Evolutionary conservation across 1,140 invertebrate genomes (phyloP).

Genomic region (Popillia japonica): DNA sequence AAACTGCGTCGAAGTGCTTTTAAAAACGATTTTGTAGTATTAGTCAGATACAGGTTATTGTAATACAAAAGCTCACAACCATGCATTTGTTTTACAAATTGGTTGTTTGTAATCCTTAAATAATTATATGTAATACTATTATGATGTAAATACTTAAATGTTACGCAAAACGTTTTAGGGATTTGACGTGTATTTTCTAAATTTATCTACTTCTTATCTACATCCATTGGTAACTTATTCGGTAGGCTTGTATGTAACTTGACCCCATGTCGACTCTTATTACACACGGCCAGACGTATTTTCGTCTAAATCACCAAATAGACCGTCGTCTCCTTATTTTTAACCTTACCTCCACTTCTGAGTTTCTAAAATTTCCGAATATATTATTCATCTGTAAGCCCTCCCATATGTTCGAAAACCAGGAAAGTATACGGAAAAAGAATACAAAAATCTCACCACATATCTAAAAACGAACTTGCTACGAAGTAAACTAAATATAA

Average conservation of each 20-base stretch:
- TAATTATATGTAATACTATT: too few relatives aligned
- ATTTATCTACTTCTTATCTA: too few relatives aligned
- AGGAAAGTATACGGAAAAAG: background rate
- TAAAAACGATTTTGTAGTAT: too few relatives aligned
- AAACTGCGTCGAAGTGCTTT: too few relatives aligned
- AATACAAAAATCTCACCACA: background rate
- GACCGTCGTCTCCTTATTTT: background rate
- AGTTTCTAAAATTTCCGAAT: constrained; percentile 11
- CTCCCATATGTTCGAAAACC: constrained; percentile 7
- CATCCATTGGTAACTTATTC: background rate
- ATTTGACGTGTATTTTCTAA: too few relatives aligned
- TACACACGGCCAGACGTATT: background rate
- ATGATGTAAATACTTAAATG: too few relatives aligned
- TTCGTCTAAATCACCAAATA: background rate
- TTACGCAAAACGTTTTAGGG: too few relatives aligned
- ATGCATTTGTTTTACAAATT: too few relatives aligned
- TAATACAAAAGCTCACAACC: too few relatives aligned
- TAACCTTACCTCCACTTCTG: constrained; percentile 3
- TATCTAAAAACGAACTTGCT: background rate
- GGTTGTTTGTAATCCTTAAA: too few relatives aligned
- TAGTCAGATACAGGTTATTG: too few relatives aligned
- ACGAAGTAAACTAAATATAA: background rate
- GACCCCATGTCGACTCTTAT: background rate
- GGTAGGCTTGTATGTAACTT: background rate
- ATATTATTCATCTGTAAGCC: constrained; percentile 10